Conservation (phyloP, 2,113 vertebrate species). For the Seriola quinqueradiata region DNA sequence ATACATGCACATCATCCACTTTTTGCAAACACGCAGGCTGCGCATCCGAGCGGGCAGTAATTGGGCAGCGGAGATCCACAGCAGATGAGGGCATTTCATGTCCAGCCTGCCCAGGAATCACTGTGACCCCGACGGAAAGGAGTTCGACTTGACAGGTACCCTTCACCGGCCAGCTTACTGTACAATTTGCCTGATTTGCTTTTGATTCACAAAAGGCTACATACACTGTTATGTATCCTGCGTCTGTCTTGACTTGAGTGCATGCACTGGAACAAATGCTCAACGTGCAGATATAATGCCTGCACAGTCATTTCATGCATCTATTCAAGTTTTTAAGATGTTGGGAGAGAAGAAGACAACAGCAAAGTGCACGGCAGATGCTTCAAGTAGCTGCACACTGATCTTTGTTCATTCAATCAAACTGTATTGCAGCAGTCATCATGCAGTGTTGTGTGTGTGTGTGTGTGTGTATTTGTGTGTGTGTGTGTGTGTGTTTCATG, state of each 20-base stretch:
- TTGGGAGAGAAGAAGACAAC: conserved; percentile 36
- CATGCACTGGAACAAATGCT: conserved; percentile 75
- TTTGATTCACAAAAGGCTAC: conserved; percentile 65
- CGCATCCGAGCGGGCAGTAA: conserved; percentile 79
- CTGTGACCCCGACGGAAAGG: conserved; percentile 84
- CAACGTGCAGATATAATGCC: conserved; percentile 54
- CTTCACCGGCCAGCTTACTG: conserved; percentile 61
- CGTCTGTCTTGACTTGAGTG: conserved; percentile 75
- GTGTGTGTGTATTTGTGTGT: conserved; percentile 42
- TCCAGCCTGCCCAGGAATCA: conserved; percentile 78
- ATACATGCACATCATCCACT: conserved; percentile 75
- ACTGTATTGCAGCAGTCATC: conserved; percentile 78
- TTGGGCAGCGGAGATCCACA: conserved; percentile 74
- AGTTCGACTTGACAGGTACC: conserved; percentile 86
- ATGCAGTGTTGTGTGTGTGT: conserved; percentile 69
- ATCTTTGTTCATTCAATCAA: conserved; percentile 62
- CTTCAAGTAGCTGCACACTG: conserved; percentile 63
- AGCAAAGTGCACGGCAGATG: conserved; percentile 65
- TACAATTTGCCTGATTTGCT: conserved; percentile 38
- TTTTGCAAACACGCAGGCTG: conserved; percentile 76
- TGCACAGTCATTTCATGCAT: conserved; percentile 57
- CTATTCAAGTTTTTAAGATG: conserved; percentile 75
- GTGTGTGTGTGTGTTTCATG: conserved; percentile 58
- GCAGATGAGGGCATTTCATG: conserved; percentile 79
- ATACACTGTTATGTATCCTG: conserved; percentile 58